Evolutionary conservation across 2,113 vertebrate genomes (phyloP).

Genomic region (Ailurus styani): DNA sequence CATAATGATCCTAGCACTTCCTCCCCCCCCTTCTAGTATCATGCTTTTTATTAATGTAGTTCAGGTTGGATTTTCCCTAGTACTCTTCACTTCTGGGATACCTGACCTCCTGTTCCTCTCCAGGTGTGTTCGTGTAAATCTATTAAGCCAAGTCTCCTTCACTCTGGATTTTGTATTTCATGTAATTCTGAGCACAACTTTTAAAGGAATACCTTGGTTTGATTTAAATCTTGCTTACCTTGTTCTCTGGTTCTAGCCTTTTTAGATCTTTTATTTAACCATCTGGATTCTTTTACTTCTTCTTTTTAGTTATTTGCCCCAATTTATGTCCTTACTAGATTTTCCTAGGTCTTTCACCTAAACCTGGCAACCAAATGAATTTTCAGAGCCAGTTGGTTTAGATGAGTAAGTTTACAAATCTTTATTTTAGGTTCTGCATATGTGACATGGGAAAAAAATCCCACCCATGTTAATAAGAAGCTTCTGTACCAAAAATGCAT

Average conservation of each 20-base stretch:
- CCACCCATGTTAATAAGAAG: not conserved
- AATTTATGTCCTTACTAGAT: not conserved
- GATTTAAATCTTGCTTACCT: not conserved
- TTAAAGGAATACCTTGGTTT: not conserved
- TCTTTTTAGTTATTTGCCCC: not conserved
- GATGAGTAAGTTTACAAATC: not conserved
- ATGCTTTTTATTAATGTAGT: not conserved
- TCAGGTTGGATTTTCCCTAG: not conserved
- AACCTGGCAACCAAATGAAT: not conserved
- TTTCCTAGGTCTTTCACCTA: not conserved
- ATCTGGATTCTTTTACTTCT: not conserved
- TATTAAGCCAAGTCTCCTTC: not conserved
- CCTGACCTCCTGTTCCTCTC: not conserved
- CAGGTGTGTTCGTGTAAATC: not conserved
- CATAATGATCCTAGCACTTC: not conserved
- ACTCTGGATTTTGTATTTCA: not conserved
- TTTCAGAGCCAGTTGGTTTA: not conserved
- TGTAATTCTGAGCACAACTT: not conserved
- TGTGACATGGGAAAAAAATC: not conserved
- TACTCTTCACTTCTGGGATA: not conserved
- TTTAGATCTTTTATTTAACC: not conserved
- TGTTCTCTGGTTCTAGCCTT: not conserved
- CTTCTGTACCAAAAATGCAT: not conserved
- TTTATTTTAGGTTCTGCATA: not conserved
- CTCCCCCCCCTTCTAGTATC: not conserved